phyloP scores from a whole-genome alignment of 2,113 vertebrate species.

The Pterocles orientalis region DNA sequence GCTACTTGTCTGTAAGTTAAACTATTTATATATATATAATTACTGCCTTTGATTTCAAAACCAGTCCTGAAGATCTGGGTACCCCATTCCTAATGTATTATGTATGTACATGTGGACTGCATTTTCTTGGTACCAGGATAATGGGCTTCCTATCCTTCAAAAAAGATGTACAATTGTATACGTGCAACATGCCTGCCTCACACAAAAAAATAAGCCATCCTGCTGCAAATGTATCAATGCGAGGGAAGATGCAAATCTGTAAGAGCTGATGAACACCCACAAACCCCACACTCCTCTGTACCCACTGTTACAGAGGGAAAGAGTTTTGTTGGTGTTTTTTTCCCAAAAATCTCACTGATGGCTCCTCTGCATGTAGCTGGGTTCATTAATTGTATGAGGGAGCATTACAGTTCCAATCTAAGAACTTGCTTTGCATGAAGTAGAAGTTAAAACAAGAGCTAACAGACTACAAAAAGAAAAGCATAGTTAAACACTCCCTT shows the following conservation, averaged over 20 bases:
- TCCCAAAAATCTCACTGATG: background rate
- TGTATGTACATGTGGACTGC: background rate
- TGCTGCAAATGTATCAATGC: background rate
- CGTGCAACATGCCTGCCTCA: background rate
- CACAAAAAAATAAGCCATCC: background rate
- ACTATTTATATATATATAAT: background rate
- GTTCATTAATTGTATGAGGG: background rate
- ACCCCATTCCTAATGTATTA: background rate
- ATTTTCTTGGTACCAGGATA: background rate
- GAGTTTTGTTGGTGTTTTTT: rapidly evolving
- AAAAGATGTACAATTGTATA: background rate
- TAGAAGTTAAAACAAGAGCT: background rate
- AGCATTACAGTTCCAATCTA: background rate
- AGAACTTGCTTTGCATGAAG: background rate
- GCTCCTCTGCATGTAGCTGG: background rate
- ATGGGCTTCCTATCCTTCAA: background rate
- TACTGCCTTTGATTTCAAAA: background rate
- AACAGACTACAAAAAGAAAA: background rate
- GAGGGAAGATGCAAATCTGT: background rate
- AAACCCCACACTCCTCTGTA: background rate
- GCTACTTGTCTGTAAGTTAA: slow-evolving; percentile 8
- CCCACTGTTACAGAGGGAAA: background rate
- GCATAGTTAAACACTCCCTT: background rate
- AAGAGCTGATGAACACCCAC: background rate
- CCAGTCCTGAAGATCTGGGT: background rate